These are phyloP conservation scores for Chascanopsetta lugubris DNA, from an alignment of 2,113 vertebrate genomes.

Conservation along the genomic window DNA sequence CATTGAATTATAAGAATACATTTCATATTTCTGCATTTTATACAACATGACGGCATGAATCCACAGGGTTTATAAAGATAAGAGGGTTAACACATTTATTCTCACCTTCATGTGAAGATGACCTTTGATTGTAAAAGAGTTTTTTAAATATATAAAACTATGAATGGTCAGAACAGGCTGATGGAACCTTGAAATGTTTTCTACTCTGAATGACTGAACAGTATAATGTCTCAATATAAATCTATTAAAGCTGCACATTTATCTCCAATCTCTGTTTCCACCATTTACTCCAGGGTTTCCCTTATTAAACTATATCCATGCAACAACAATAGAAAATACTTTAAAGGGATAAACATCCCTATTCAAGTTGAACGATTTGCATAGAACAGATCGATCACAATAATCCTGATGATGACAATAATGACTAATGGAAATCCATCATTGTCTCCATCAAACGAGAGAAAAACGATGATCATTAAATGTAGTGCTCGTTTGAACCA, in stretches of 20 bases:
- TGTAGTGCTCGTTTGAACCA: too few relatives aligned
- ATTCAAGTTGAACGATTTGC: too few relatives aligned
- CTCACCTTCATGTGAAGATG: background rate
- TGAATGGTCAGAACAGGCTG: background rate
- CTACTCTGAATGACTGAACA: background rate
- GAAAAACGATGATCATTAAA: too few relatives aligned
- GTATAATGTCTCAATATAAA: background rate
- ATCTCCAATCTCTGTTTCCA: background rate
- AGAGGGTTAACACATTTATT: too few relatives aligned
- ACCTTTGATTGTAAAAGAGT: background rate
- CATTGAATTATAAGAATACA: background rate
- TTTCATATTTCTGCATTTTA: background rate
- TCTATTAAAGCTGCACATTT: background rate
- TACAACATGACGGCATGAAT: background rate
- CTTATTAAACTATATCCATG: background rate
- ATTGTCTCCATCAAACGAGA: too few relatives aligned
- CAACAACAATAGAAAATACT: too few relatives aligned
- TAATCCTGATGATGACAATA: too few relatives aligned
- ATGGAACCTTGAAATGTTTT: conserved; percentile 6
- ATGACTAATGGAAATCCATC: too few relatives aligned
- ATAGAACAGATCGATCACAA: too few relatives aligned
- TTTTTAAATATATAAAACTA: background rate
- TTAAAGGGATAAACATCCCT: too few relatives aligned
- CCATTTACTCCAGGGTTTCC: background rate
- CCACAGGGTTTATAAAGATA: too few relatives aligned